Base-by-base conservation (phyloP, 2,113 vertebrate genomes). In the Urocolius indicus region DNA sequence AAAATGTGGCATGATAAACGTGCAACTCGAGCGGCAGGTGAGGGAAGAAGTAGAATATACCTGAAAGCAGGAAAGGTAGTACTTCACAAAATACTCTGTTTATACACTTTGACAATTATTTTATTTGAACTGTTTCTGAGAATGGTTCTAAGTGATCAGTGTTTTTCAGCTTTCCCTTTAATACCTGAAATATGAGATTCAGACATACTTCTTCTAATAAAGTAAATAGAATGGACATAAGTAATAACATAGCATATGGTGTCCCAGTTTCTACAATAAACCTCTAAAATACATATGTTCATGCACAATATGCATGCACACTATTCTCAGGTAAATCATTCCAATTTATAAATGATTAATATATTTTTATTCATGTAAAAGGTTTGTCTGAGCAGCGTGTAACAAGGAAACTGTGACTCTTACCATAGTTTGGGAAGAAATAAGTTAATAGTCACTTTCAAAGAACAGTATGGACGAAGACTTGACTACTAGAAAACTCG, bases 291-390 rank as follows among this genome's bases (percentile, higher is more conserved):
- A 9, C 5, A 0, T 34, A 10, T 18, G 10, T 75, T 71, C 1
- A 5, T 59, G 41, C 7, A 17, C 36, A 75, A n/a, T 30, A 30
- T 2, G 1, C 4, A 7, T 15, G 7, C 24, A 43, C 0, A 0
- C 29, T 79, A 22, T 46, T 81, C 23, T 45, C 58, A 27, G 57
- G 12, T 46, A 59, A 49, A 75, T 43, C 38, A 30, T 71, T 91
- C 27, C 10, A 43, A 43, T 83, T n/a, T 69, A 8, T 46, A 74
- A 90, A n/a, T 22, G 23, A 78, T 73, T 15, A 32, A 19, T 36
- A 13, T 63, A 22, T 72, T 77, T 67, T 32, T 10, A 26, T 89
- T 89, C 1, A 2, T 34, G 43, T 43, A 58, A 23, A 43, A 87
- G 51, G 19, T 46, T 55, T 54, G 4, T 30, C 46, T 92, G 77